Evolutionary conservation across 2,797 vertebrate species (phyloP), one percentile per base, ranked within the genome.

Genomic region (Spondyliosoma cantharus): DNA sequence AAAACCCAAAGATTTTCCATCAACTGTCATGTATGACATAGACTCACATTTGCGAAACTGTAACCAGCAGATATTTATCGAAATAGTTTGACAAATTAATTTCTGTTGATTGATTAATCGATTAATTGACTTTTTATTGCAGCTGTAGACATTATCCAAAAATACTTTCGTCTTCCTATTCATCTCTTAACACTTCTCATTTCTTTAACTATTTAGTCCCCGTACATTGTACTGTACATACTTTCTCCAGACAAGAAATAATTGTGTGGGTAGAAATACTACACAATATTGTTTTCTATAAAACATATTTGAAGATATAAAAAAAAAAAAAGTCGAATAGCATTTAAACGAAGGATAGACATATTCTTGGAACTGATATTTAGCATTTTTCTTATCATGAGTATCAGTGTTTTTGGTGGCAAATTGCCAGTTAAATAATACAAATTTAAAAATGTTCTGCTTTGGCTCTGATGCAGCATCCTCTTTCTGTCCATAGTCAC

Each of bases 301-400:
- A 52, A 52, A 74, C 3, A 52, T 66, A 59, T 52, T 43, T 53
- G 3, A 50, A 65, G 4, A 50, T 42, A 4, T 19, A 74, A n/a
- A n/a, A n/a, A n/a, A n/a, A n/a, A n/a, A n/a, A 49, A 52, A 59
- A 43, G 15, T 50, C 13, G 20, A 15, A 45, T 45, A 15, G 43
- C 3, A 15, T 45, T 45, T 45, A 45, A 45, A 15, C 12, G 14
- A 3, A 45, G 43, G 14, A 45, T 45, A 45, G 32, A 8, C 32
- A 7, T 37, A 1, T 37, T 37, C 2, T 37, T 37, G 37, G 9
- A 11, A 11, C 37, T 37, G 37, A 37, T 37, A 9, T 37, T 11
- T 11, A 37, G 37, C 37, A 37, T 2, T 11, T 1, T 2, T 37
- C 37, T 37, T 1, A 37, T 37, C 37, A 37, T 8, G 37, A 37